Conservation (phyloP, 2,888 invertebrate species). For the Ceratothoa steindachneri region DNA sequence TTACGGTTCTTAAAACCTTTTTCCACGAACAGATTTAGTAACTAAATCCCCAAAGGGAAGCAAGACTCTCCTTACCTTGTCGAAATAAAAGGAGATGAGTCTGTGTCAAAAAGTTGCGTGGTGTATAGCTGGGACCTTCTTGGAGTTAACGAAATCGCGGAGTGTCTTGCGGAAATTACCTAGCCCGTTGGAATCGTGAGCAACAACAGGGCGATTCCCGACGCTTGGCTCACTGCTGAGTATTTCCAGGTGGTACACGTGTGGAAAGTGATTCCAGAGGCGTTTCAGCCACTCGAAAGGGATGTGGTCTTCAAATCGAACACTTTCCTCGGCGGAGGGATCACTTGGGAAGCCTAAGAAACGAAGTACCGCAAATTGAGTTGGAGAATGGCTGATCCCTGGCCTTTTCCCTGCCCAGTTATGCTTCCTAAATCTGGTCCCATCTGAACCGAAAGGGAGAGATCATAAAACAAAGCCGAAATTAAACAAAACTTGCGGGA, state of each 20-base stretch:
- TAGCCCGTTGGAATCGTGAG: slow-evolving; percentile 88
- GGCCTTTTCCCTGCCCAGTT: slow-evolving; percentile 84
- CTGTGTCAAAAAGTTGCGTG: not conserved
- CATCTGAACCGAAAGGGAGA: no score
- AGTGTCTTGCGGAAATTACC: slow-evolving; percentile 84
- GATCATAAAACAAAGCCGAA: no score
- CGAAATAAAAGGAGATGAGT: not conserved
- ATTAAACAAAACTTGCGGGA: no score
- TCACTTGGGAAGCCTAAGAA: slow-evolving; percentile 76
- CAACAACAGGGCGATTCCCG: slow-evolving; percentile 82
- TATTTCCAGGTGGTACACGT: slow-evolving; percentile 82
- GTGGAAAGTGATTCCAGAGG: slow-evolving; percentile 82
- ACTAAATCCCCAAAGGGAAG: no score
- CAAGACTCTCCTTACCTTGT: not conserved
- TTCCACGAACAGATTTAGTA: no score
- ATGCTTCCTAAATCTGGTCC: slow-evolving; percentile 92
- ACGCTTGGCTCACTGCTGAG: slow-evolving; percentile 70
- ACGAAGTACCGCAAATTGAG: slow-evolving; percentile 90
- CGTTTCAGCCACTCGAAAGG: slow-evolving; percentile 80
- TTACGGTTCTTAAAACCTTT: no score
- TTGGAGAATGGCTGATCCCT: slow-evolving; percentile 90
- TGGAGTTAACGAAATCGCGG: slow-evolving; percentile 76
- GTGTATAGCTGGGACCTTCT: slow-evolving; percentile 67
- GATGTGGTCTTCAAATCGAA: slow-evolving; percentile 73
- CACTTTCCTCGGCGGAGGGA: slow-evolving; percentile 72